Base-by-base conservation (phyloP, 2,113 vertebrate genomes). In the Pelecanus crispus region DNA sequence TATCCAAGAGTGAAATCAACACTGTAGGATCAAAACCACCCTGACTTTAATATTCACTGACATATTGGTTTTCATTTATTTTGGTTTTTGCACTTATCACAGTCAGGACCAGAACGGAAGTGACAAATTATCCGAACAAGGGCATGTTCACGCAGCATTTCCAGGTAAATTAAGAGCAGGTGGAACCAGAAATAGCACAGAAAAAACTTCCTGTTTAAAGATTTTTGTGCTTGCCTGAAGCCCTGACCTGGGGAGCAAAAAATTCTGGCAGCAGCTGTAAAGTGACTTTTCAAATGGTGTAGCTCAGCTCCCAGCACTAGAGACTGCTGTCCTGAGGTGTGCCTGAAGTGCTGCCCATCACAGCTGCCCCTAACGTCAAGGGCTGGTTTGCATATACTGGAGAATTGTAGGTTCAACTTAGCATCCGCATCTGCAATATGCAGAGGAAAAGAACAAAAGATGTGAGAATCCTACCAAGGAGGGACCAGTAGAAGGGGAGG, bases 381-480 rank as follows among this genome's bases (percentile, higher is more conserved):
- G 19, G 38, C 24, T 74, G 45, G 28, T 58, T 49, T 81, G 56
- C 29, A n/a, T 12, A 17, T 20, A 45, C 13, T 44, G 38, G 17
- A 72, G 36, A 91, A 85, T 2, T 75, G 65, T 2, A 4, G 28
- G 52, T 50, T 74, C 2, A 1, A 26, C 18, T 79, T 32, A 59
- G n/a, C 15, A 45, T 53, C 22, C 0, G 0, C 11, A 34, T 32
- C 56, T 78, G 56, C 55, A 88, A 50, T 15, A 66, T 3, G 8
- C 44, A 7, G 2, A 67, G n/a, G 29, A 81, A 77, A 86, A 89
- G 36, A 89, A 52, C 13, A 87, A 58, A 87, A 50, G 17, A 42
- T 71, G 6, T 0, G 1, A 82, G 20, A 93, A 70, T 49, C 9
- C 10, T 55, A 81, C 13, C 5, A 34, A 49, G 28, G 14, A 91